These are phyloP conservation scores for Trigoniulus corallinus DNA, from an alignment of 1,140 invertebrate genomes.

Conservation along the genomic window DNA sequence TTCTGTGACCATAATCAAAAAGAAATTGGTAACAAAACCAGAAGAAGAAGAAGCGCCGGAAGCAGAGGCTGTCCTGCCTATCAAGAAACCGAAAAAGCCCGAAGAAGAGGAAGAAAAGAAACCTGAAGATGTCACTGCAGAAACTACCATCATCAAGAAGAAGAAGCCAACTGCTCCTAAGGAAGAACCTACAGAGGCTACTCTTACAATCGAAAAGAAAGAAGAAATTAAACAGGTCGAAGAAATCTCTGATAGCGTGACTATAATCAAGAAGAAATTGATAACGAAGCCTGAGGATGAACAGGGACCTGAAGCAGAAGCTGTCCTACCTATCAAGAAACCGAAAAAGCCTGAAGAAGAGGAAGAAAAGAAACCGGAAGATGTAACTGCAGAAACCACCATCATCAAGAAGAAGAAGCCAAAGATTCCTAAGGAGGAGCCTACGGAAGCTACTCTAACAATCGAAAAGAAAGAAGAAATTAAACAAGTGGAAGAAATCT, in stretches of 20 bases:
- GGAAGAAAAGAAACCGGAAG: slow-evolving; percentile 10
- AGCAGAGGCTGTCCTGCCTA: slow-evolving; percentile 3
- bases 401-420: slow-evolving; percentile 14
- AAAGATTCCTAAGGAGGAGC: slow-evolving; percentile 19
- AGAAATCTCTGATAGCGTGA: slow-evolving; percentile 9
- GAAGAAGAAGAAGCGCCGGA: slow-evolving; percentile 20
- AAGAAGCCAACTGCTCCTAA: slow-evolving; percentile 20
- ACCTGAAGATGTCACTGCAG: slow-evolving; percentile 9
- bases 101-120: slow-evolving; percentile 11
- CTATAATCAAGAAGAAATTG: slow-evolving; percentile 1
- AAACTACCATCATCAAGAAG: slow-evolving; percentile 5
- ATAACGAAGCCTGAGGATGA: too few species aligned
- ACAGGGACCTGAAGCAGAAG: slow-evolving; percentile 15
- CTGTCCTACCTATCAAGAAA: slow-evolving; percentile 1
- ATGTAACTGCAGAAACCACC: slow-evolving; percentile 7
- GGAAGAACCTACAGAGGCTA: slow-evolving; percentile 14
- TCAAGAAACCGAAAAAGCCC: slow-evolving; percentile 5
- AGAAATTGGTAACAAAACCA: too few species aligned
- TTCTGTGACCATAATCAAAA: too few species aligned
- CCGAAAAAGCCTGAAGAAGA: slow-evolving; percentile 8
- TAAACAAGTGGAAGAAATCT: slow-evolving; percentile 16
- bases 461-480: slow-evolving; percentile 8
- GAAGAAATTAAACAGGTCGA: slow-evolving; percentile 14
- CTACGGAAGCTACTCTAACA: slow-evolving; percentile 8
- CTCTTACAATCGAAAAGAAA: slow-evolving; percentile 3